Conservation (phyloP, 2,113 vertebrate genomes). For the Myrmecobius fasciatus region DNA sequence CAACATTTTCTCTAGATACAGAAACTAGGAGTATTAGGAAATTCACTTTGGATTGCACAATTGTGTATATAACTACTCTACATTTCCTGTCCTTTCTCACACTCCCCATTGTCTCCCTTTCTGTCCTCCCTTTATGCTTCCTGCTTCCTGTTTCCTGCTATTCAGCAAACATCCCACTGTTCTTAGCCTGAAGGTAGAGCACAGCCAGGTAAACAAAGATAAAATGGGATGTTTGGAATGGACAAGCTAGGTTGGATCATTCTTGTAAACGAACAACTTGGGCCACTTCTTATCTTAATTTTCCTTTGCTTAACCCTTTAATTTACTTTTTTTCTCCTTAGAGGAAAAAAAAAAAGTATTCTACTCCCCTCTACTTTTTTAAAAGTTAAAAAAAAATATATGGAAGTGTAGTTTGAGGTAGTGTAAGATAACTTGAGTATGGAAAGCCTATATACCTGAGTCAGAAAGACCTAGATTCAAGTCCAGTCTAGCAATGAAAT, state of each 20-base stretch:
- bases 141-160: not conserved
- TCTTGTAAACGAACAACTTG: not conserved
- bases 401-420: not conserved
- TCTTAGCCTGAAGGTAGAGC: not conserved
- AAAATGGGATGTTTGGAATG: not conserved
- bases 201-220: not conserved
- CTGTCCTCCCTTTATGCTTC: not conserved
- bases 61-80: not conserved
- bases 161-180: not conserved
- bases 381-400: not conserved
- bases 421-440: not conserved
- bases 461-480: not conserved
- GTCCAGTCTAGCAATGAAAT: not conserved
- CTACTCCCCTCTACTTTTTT: not conserved
- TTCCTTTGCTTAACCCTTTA: not conserved
- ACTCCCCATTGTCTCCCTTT: not conserved
- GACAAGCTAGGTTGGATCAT: not conserved
- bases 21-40: slow-evolving; percentile 11
- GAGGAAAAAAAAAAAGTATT: not conserved
- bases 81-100: not conserved
- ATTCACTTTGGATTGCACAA: slow-evolving; percentile 18
- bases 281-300: not conserved
- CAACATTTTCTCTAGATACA: slow-evolving; percentile 7
- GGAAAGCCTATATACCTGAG: not conserved
- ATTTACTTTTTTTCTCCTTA: not conserved